Evolutionary conservation across 2,888 invertebrate genomes (phyloP), one percentile per base, ranked within the genome.

Genomic region (Lochmaea crataegi): DNA sequence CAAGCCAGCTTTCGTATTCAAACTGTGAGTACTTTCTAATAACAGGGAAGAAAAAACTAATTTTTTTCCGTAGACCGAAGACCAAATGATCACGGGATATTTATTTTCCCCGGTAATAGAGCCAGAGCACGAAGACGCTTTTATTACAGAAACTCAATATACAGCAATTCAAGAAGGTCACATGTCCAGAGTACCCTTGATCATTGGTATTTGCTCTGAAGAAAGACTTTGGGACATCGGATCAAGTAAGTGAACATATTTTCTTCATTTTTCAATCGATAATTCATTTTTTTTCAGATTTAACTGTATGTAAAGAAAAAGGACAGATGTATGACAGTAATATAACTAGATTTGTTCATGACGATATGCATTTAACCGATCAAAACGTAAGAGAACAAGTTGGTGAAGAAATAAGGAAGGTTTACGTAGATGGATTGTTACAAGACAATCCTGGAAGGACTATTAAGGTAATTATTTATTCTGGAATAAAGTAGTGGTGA

Each of bases 321-420:
- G 12, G 57, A 41, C 18, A 45, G 16, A 72, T 69, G 12, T 78
- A 78, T 16, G 79, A 79, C 57, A 65, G 68, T 3, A 73, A 78
- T 38, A 64, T 71, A 4, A 75, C 72, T 0, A 56, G 67, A 61
- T 70, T 79, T 56, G 77, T 78, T 1, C 77, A 77, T 16, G 73
- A 77, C 12, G 76, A 80, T 67, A 76, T 79, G 76, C 80, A 79
- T 42, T 51, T 80, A 42, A 58, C 69, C 6, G 76, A 80, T 57
- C 26, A 66, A 48, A 67, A 69, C 32, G 14, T 42, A 7, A 22
- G 74, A 18, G 41, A 67, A 56, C 72, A 68, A 58, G 68, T 76
- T 11, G 80, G 80, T 10, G 69, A 75, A 32, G 68, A 60, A 5
- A 79, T 80, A 22, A 74, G 76, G 45, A 53, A 67, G 10, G 75